These are phyloP conservation scores for Micrasema minimum DNA, from an alignment of 1,140 invertebrate genomes.

Conservation along the genomic window DNA sequence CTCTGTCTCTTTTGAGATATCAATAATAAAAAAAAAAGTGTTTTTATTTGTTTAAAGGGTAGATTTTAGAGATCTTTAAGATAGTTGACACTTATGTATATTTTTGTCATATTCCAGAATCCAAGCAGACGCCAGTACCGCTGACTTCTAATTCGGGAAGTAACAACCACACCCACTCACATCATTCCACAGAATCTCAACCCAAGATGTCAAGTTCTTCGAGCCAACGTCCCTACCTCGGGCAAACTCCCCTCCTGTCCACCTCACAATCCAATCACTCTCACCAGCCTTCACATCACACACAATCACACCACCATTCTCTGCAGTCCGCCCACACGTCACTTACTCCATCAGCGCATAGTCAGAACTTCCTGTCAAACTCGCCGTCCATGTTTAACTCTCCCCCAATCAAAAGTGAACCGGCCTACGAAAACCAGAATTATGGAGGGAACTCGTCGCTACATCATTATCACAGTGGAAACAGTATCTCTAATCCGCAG, in stretches of 20 bases:
- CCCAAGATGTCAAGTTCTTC: slow-evolving; percentile 52
- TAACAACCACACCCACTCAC: slow-evolving; percentile 53
- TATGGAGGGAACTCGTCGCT: slow-evolving; percentile 56
- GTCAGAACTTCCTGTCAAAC: slow-evolving; percentile 46
- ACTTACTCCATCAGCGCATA: slow-evolving; percentile 50
- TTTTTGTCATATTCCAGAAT: slow-evolving; percentile 55
- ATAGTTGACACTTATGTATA: no score
- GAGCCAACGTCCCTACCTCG: slow-evolving; percentile 61
- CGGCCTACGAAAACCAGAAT: slow-evolving; percentile 57
- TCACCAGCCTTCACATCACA: slow-evolving; percentile 50
- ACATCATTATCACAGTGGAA: slow-evolving; percentile 62
- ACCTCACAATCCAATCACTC: slow-evolving; percentile 54
- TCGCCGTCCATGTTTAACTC: slow-evolving; percentile 45
- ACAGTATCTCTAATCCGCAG: slow-evolving; percentile 48
- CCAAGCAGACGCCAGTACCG: slow-evolving; percentile 53
- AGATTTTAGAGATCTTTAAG: no score
- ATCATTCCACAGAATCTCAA: slow-evolving; percentile 42
- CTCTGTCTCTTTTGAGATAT: no score
- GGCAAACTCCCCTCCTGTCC: slow-evolving; percentile 65
- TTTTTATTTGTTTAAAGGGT: no score
- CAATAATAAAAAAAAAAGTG: no score
- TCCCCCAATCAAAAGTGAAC: slow-evolving; percentile 63
- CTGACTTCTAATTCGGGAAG: slow-evolving; percentile 47
- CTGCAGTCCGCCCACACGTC: slow-evolving; percentile 43
- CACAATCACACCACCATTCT: slow-evolving; percentile 52